phyloP scores from a whole-genome alignment of 2,797 vertebrate species.

The Paguma larvata region DNA sequence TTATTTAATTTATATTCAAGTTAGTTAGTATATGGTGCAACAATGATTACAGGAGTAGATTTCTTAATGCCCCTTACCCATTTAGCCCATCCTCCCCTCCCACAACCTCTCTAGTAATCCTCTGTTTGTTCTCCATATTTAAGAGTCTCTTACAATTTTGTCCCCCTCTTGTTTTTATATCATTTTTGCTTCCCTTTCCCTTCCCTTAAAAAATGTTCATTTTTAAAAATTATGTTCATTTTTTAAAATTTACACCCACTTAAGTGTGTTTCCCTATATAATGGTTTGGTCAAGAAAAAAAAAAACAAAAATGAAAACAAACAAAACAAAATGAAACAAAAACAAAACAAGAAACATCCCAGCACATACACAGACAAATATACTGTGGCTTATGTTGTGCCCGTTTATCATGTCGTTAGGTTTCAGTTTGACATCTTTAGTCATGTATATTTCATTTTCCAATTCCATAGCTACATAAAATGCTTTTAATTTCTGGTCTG shows the following conservation, averaged over 20 bases:
- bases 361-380: neutral
- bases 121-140: no score
- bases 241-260: neutral
- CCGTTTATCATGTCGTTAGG: neutral
- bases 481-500: constrained; percentile 22
- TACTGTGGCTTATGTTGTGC: neutral
- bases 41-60: no score
- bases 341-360: neutral
- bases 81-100: no score
- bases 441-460: neutral
- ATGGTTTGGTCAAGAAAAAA: neutral
- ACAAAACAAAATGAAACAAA: neutral
- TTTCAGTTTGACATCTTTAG: constrained; percentile 44
- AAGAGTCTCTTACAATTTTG: no score
- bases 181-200: no score
- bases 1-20: no score
- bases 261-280: neutral
- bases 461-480: constrained; percentile 1
- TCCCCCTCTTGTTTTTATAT: no score
- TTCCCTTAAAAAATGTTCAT: no score
- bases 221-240: no score
- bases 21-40: no score
- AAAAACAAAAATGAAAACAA: neutral
- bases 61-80: no score
- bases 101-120: no score